Evolutionary conservation across 1,140 invertebrate species (phyloP).

Genomic region (Mylabris phalerata): DNA sequence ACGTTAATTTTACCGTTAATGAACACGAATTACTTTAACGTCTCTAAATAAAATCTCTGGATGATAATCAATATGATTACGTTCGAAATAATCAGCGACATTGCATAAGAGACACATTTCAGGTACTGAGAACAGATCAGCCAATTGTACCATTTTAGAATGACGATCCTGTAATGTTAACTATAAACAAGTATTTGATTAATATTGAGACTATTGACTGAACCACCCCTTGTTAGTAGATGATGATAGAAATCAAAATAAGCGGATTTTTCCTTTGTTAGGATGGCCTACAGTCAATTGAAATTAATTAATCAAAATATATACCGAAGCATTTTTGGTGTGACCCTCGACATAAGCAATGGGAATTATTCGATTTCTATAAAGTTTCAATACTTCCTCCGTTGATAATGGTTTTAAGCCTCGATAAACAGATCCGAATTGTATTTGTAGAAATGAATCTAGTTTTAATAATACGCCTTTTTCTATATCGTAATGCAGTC

Average conservation of each 20-base stretch:
- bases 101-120: conserved; percentile 92
- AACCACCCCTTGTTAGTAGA: no score
- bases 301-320: neutral
- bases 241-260: no score
- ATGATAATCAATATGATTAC: conserved; percentile 86
- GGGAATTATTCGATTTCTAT: conserved; percentile 79
- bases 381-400: conserved; percentile 79
- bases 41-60: conserved; percentile 94
- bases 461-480: conserved; percentile 92
- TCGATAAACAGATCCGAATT: conserved; percentile 90
- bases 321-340: conserved; percentile 34
- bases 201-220: neutral
- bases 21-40: conserved; percentile 63
- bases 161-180: conserved; percentile 54
- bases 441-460: conserved; percentile 94
- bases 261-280: no score
- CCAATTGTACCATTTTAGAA: conserved; percentile 87
- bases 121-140: conserved; percentile 95
- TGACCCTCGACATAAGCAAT: conserved; percentile 73
- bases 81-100: conserved; percentile 87
- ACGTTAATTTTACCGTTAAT: neutral
- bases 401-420: conserved; percentile 73
- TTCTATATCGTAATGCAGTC: conserved; percentile 93
- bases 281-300: no score
- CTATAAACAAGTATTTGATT: conserved; percentile 17